Evolutionary conservation across 2,113 vertebrate species (phyloP).

Genomic region (Nipponia nippon): DNA sequence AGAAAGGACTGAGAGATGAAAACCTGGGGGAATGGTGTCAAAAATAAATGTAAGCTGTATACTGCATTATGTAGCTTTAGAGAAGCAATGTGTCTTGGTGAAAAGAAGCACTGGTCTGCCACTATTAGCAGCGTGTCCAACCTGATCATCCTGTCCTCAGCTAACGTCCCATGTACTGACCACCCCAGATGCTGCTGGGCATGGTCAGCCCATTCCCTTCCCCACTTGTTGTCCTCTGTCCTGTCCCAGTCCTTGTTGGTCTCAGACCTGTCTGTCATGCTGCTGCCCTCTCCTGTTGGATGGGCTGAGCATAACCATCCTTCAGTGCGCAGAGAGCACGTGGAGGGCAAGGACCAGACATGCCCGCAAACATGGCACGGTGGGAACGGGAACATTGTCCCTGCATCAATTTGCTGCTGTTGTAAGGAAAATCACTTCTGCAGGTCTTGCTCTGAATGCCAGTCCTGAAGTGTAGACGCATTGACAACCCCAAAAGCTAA

Average conservation of each 20-base stretch:
- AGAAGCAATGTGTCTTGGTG: not conserved
- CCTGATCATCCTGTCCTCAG: not conserved
- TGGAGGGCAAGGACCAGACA: not conserved
- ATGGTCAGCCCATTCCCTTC: not conserved
- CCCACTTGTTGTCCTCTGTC: not conserved
- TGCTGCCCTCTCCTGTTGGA: not conserved
- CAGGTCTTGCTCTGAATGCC: fast-evolving
- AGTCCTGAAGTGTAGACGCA: not conserved
- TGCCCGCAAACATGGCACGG: fast-evolving
- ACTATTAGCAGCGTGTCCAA: fast-evolving
- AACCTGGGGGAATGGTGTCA: not conserved
- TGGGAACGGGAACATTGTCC: not conserved
- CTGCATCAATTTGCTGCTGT: not conserved
- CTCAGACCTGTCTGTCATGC: not conserved
- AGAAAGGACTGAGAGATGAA: not conserved
- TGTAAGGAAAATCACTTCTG: not conserved
- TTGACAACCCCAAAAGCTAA: not conserved
- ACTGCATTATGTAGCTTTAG: not conserved
- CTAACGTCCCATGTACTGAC: not conserved
- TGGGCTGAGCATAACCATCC: not conserved
- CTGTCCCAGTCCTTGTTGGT: fast-evolving
- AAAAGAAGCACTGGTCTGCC: not conserved
- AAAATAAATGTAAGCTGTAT: not conserved
- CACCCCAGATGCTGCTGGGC: not conserved
- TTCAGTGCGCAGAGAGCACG: fast-evolving